phyloP scores from a whole-genome alignment of 2,113 vertebrate genomes.

The Piaya cayana region DNA sequence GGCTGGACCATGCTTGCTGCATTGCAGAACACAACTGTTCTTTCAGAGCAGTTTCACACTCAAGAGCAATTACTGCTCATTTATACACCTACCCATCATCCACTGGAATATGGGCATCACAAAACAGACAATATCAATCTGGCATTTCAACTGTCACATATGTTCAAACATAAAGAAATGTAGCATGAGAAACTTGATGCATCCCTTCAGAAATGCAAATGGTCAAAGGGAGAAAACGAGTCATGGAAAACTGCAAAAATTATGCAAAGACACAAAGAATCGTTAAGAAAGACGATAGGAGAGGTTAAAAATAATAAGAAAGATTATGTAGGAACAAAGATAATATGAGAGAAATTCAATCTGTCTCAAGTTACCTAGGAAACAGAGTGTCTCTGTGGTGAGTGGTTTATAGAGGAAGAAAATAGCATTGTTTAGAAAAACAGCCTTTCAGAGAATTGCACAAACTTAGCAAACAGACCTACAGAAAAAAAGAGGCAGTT shows the following conservation, averaged over 20 bases:
- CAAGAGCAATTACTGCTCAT: not conserved
- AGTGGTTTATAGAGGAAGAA: not conserved
- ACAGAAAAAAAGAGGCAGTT: not conserved
- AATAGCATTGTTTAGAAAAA: constrained; percentile 56
- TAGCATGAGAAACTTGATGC: not conserved
- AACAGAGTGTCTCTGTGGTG: constrained; percentile 37
- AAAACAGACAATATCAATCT: not conserved
- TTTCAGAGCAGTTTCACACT: not conserved
- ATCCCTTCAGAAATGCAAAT: not conserved
- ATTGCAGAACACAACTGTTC: not conserved
- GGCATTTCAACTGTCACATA: not conserved
- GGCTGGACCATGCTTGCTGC: not conserved
- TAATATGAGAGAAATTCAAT: constrained; percentile 59
- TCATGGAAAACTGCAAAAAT: not conserved
- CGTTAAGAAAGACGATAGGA: constrained; percentile 6
- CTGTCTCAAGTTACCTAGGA: constrained; percentile 66
- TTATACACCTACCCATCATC: not conserved
- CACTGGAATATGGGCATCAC: not conserved
- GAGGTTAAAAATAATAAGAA: constrained; percentile 62
- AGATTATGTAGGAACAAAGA: constrained; percentile 40
- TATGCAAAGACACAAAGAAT: not conserved
- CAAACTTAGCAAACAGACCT: constrained; percentile 48
- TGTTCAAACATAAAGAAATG: not conserved
- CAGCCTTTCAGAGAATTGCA: constrained; percentile 21
- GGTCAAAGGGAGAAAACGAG: not conserved